Evolutionary conservation across 2,888 invertebrate species (phyloP), one percentile per base, ranked within the genome.

Genomic region (Argyresthia albistria): DNA sequence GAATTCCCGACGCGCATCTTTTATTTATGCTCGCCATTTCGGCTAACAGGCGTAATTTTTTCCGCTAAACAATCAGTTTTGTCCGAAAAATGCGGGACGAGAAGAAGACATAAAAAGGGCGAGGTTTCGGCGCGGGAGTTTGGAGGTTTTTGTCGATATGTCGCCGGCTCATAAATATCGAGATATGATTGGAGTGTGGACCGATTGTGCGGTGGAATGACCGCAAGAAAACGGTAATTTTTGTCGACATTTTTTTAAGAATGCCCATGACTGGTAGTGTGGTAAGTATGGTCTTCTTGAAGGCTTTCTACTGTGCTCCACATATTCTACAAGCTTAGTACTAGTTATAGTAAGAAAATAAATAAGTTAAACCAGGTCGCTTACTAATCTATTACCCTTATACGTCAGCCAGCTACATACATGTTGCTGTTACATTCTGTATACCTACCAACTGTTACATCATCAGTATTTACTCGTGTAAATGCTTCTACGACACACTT

Each of bases 51-150:
- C 80, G 83, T 84, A 81, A 86, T 87, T 87, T 87, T 87, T 86
- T 86, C 86, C 86, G 78, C 74, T 80, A 87, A 86, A 87, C 86
- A 87, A 86, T 84, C 84, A 83, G 76, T 86, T 87, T 86, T 86
- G 81, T 67, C 79, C 76, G 82, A 86, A 87, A 87, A 87, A 83
- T 86, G 80, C 81, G 78, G 73, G 73, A 76, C 79, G 78, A 66
- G 78, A 80, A 73, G 77, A 77, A 77, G 75, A 71, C 72, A 70
- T 83, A 86, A 86, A 86, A 86, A 86, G 73, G 68, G 68, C 63
- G 61, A 63, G 59, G 70, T 73, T 70, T 72, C 71, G 74, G 72
- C 69, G 63, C 59, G 59, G 64, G 63, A 67, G 71, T 76, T 76
- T 78, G 77, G 74, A 59, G 60, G 58, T 69, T 69, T 65, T 68